These are phyloP conservation scores for Pseudochromis fuscus DNA, from an alignment of 2,797 vertebrate species.

Conservation along the genomic window DNA sequence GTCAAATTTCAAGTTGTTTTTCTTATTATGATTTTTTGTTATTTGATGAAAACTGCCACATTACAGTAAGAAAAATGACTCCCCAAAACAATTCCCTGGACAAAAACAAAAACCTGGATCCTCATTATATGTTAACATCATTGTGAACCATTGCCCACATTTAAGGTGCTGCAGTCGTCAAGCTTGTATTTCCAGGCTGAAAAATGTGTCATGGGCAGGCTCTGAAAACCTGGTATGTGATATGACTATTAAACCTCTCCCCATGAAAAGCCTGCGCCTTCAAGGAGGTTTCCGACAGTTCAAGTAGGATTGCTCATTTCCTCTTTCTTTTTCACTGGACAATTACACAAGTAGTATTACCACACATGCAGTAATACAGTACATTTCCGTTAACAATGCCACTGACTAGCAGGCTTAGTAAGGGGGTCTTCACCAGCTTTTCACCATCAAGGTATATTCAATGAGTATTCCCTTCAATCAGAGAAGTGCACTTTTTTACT, in stretches of 20 bases:
- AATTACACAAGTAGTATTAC: conserved; percentile 43
- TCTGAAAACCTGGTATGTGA: conserved; percentile 26
- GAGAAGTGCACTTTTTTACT: conserved; percentile 20
- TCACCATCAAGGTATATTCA: neutral
- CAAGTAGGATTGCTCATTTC: conserved; percentile 25
- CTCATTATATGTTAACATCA: conserved; percentile 14
- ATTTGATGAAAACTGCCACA: too few relatives aligned
- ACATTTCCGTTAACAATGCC: neutral
- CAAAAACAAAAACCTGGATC: neutral
- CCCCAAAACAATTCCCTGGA: too few relatives aligned
- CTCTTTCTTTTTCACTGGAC: conserved; percentile 19
- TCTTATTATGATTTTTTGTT: neutral
- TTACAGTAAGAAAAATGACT: too few relatives aligned
- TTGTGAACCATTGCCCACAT: too few relatives aligned
- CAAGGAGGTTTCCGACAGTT: conserved; percentile 1
- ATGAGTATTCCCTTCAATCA: conserved; percentile 22
- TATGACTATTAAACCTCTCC: conserved; percentile 25
- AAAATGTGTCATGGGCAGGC: neutral
- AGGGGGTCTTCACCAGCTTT: neutral
- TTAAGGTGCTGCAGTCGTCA: conserved; percentile 7
- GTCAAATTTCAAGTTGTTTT: too few relatives aligned
- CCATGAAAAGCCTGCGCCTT: neutral
- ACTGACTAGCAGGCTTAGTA: neutral
- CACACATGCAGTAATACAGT: neutral
- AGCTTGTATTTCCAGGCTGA: neutral